Base-by-base conservation (phyloP, 2,888 invertebrate species). In the Leptothorax acervorum region DNA sequence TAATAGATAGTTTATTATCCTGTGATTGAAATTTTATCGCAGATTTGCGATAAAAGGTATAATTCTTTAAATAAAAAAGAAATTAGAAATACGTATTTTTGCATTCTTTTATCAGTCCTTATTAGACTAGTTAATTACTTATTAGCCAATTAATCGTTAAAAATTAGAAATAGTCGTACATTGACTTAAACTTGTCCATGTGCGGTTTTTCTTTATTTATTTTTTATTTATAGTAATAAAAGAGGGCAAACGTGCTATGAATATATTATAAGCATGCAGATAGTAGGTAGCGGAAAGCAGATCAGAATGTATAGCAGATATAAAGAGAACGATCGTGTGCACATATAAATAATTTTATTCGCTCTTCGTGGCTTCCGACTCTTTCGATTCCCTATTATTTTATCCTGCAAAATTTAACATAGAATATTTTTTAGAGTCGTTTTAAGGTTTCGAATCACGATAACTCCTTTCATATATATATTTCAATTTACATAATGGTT, bases 341-440 rank as follows among this genome's bases (percentile, higher is more conserved):
- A 62, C 12, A 75, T 9, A 23, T 51, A 39, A 65, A 76, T 35
- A 15, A 76, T 65, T 75, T 35, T 12, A 39, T 51, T 76, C 4
- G 23, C 6, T 51, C 1, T 66, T 51, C 5, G n/a, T 18, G 15
- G 15, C 12, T 63, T 66, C 9, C 5, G 1, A 15, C 15, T 65
- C 15, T 65, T 60, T 73, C 2, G 2, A 45, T 31, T 39, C 15
- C 6, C 28, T 28, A 6, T 4, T 28, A 23, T 15, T n/a, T 2
- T 48, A 71, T 18, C 4, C 4, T 48, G 8, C 11, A 48, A 71
- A 60, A 39, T 39, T 71, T 9, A 11, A 48, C 5, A 35, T 11
- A 23, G 8, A 23, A 45, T 57, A 2, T 15, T 79, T 57, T 70
- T 60, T 9, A 28, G 5, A n/a, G 9, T 76, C 15, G 5, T 42